Evolutionary conservation across 2,113 vertebrate genomes (phyloP).

Genomic region (Larimichthys polyactis): DNA sequence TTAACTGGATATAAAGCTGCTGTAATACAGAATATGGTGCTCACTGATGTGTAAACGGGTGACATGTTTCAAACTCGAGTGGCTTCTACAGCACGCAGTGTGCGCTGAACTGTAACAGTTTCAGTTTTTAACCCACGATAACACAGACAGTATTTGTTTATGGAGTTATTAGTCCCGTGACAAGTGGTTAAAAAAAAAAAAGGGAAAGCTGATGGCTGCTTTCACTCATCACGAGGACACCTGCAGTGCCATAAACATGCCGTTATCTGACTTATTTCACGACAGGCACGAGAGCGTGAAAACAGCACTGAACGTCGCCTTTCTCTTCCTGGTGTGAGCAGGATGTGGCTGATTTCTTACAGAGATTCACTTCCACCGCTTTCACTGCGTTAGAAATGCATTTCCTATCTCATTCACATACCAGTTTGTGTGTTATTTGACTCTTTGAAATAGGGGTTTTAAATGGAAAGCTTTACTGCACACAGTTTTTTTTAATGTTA

Average conservation of each 20-base stretch:
- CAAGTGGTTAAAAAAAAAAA: slow-evolving; percentile 38
- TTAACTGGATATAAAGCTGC: neutral
- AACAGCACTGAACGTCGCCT: slow-evolving; percentile 13
- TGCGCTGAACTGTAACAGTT: slow-evolving; percentile 46
- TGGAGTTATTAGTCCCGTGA: slow-evolving; percentile 37
- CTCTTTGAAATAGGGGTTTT: neutral
- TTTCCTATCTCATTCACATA: neutral
- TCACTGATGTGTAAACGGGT: neutral
- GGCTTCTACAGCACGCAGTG: slow-evolving; percentile 5
- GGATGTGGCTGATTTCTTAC: slow-evolving; percentile 36
- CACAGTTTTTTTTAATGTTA: slow-evolving; percentile 22
- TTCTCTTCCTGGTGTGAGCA: slow-evolving; percentile 41
- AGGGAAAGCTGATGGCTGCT: slow-evolving; percentile 60
- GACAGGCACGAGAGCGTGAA: slow-evolving; percentile 42
- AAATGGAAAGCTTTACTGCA: slow-evolving; percentile 3
- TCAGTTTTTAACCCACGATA: slow-evolving; percentile 55
- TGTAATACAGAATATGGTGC: neutral
- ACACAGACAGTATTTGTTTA: slow-evolving; percentile 52
- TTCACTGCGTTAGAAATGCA: slow-evolving; percentile 5
- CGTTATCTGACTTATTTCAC: slow-evolving; percentile 39
- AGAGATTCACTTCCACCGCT: neutral
- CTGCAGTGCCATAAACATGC: slow-evolving; percentile 62
- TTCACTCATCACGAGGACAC: slow-evolving; percentile 57
- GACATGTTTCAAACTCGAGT: neutral
- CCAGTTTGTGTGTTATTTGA: slow-evolving; percentile 2